Base-by-base conservation (phyloP, 2,888 invertebrate species). In the Trilocha varians region DNA sequence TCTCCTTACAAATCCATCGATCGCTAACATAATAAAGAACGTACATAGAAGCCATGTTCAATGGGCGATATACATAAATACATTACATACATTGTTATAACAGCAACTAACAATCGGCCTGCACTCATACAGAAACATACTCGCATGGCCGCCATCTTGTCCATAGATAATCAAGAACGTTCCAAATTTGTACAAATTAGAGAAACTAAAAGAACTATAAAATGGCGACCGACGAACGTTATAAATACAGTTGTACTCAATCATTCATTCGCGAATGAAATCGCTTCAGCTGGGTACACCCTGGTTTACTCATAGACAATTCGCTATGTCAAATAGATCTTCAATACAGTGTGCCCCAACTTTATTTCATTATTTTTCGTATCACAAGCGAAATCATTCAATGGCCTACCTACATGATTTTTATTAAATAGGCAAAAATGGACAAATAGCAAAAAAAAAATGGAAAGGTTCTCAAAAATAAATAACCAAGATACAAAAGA, bases 1-100 rank as follows among this genome's bases (percentile, higher is more conserved):
- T 83, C 77, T 82, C 74, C 82, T 79, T 82, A 83, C 75, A 83
- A 84, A 83, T 83, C 80, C 83, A 82, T 82, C 76, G 83, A 79
- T 76, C 68, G 79, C 80, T 82, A 84, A 83, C 78, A 74, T 78
- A 80, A 75, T 78, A 69, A 70, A 82, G 78, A 80, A 79, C 76
- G 70, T 76, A 82, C 70, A 76, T 73, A 78, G 71, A 80, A 83
- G 82, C 82, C 70, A 77, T 72, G 77, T 79, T 69, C 61, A 65
- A 67, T 68, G 70, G 70, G 70, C 69, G 70, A 75, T 75, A 70
- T 53, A 69, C 42, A 43, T 65, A 70, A 65, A 69, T 74, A 76
- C 59, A 69, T 69, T 65, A 70, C 59, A 69, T 64, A 65, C 49
- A 58, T 52, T 54, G 51, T 52, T 57, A 45, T 34, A 16, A 43